Base-by-base conservation (phyloP, 2,888 invertebrate species). In the Acronicta psi region DNA sequence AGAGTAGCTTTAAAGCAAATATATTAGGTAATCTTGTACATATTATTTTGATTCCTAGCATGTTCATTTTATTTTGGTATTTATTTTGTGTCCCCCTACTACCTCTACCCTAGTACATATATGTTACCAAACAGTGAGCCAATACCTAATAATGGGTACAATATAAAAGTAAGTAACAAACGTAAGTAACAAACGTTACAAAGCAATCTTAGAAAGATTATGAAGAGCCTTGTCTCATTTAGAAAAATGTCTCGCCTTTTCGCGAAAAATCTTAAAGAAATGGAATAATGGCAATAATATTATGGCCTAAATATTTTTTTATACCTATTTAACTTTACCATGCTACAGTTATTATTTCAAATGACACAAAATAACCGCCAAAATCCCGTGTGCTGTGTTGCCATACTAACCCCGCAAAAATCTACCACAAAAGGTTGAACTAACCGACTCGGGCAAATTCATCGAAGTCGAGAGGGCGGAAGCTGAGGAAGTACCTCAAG, bases 361-460 rank as follows among this genome's bases (percentile, higher is more conserved):
- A 18, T 60, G 57, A 59, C 66, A 75, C 68, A 71, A 62, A 72
- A 69, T 64, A 59, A 52, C 76, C 73, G 59, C 52, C 59, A 68
- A 81, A 75, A 75, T 43, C 50, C 58, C 45, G 84, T 83, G 82
- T 86, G 85, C 59, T 63, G 89, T 90, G 89, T 88, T 86, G 79
- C 85, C 82, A 83, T 76, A 90, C 92, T 92, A 92, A 92, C 91
- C 81, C 58, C 43, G 44, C 79, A 79, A 69, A 72, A 72, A 77
- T 77, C 82, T 81, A 82, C 81, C 86, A 75, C 82, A 85, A 82
- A 93, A 94, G 94, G 93, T 94, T 69, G 94, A 94, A 93, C 75
- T 94, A 82, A 94, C 94, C 41, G 90, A 92, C 75, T 90, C 92
- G 68, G 94, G 94, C 14, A 94, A 93, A 81, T 94, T 94, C 90